Base-by-base conservation (phyloP, 2,888 invertebrate species). In the Globia sparganii region DNA sequence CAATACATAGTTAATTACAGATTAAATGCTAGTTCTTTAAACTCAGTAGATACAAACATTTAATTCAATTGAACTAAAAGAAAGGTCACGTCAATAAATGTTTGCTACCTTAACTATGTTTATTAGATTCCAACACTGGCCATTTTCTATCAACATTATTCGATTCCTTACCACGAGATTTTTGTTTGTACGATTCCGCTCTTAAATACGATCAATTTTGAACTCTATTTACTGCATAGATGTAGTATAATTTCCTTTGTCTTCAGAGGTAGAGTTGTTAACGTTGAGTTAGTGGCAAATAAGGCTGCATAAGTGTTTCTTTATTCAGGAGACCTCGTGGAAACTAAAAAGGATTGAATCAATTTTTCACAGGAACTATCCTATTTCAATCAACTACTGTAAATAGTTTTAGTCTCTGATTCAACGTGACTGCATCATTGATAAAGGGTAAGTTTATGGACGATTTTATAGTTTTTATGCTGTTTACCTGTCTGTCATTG, bases 241-340 rank as follows among this genome's bases (percentile, higher is more conserved):
- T 75, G 79, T 68, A 71, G 80, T 69, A 53, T 46, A 72, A 56
- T 75, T 74, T 86, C 9, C 59, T 56, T 58, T 74, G 65, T 34
- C 6, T 18, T 56, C 9, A 67, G n/a, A 37, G 9, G 28, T 34
- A 59, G 18, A 65, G 70, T 72, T 77, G 84, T 84, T 82, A 86
- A 81, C 78, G 69, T 75, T 81, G 80, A 90, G 85, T 85, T 87
- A 84, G 85, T 85, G 83, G 77, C 67, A 75, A 86, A 84, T 87
- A 86, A 87, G 77, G 69, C 79, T 81, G 75, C 73, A 83, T 84
- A 85, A 88, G 80, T 81, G 83, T 88, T 91, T 91, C 87, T 90
- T 91, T 91, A 92, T 92, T 91, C 89, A 90, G 86, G 80, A 88
- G 88, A 86, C 80, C 83, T 87, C 85, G 80, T 68, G 88, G 78